phyloP scores from a whole-genome alignment of 2,888 invertebrate species.

The Eupithecia abbreviata region DNA sequence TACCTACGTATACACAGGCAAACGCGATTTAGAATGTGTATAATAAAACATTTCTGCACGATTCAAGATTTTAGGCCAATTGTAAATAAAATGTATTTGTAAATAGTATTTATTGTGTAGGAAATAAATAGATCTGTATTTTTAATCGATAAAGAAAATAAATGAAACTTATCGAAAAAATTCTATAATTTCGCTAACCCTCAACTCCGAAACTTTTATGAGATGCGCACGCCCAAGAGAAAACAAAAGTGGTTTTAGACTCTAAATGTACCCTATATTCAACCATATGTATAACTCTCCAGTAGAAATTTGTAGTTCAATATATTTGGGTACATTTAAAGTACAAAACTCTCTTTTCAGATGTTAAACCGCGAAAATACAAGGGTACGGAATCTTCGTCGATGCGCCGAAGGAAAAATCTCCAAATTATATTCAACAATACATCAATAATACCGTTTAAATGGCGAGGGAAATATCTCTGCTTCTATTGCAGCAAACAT shows the following conservation, averaged over 20 bases:
- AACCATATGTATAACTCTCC: constrained; percentile 24
- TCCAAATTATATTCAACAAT: constrained; percentile 76
- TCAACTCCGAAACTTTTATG: background rate
- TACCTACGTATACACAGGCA: too few relatives aligned
- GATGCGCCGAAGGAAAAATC: constrained; percentile 73
- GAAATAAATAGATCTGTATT: background rate
- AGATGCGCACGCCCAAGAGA: background rate
- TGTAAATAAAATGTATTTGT: background rate
- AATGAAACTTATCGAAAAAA: background rate
- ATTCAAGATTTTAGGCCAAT: background rate
- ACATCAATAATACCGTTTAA: constrained; percentile 77
- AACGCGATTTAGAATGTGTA: too few relatives aligned
- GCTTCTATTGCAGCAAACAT: constrained; percentile 77
- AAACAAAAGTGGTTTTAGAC: constrained; percentile 44
- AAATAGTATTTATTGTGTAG: background rate
- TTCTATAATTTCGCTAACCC: background rate
- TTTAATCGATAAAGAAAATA: background rate
- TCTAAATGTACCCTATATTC: constrained; percentile 67
- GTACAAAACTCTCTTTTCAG: constrained; percentile 72
- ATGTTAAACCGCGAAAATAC: constrained; percentile 68
- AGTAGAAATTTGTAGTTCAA: constrained; percentile 44
- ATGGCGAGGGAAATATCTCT: constrained; percentile 78
- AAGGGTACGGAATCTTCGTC: constrained; percentile 72
- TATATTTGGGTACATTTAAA: constrained; percentile 76
- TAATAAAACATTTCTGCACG: background rate